Evolutionary conservation across 2,888 invertebrate species (phyloP), one percentile per base, ranked within the genome.

Genomic region (Sphaeridia pumilis): DNA sequence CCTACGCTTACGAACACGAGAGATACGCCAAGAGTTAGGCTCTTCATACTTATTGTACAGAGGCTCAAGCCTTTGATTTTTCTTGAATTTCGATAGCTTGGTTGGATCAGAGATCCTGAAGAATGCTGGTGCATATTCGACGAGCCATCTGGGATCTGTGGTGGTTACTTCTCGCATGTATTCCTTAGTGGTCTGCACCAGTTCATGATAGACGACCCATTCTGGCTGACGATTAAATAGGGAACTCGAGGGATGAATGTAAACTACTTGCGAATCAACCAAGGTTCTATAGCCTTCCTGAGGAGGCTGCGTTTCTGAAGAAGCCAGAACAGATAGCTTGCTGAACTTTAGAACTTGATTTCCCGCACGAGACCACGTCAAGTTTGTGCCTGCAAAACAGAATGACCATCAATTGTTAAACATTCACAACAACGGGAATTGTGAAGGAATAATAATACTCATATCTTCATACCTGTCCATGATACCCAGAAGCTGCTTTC

Each of bases 41-140:
- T 98, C 97, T 71, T 98, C 97, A 68, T 95, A 98, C 74, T 98
- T 98, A 72, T 98, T 98, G 72, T 92, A 93, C 2, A 98, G 75
- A 0, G 98, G 98, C 68, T 99, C 97, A 59, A 99, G 77, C 58
- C 94, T 79, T 76, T 98, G 95, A 74, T 95, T 94, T 74, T 95
- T 94, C 80, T 99, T 98, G 74, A 95, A 94, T 69, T 94, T 94
- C 71, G 94, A 94, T 31, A 98, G 77, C 71, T 94, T 97, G 0
- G 97, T 97, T 2, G 95, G 94, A 73, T 99, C 98, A 4, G 92
- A 92, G 74, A 97, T 93, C 71, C 92, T 89, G 76, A 97, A 99
- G 78, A 98, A 99, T 0, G 97, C 94, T 0, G 97, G 94, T 0
- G 98, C 97, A 70, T 93, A 98, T 70, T 99, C 97, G 0, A 98